Conservation (phyloP, 2,888 invertebrate genomes). For the Hemistola chrysoprasaria region DNA sequence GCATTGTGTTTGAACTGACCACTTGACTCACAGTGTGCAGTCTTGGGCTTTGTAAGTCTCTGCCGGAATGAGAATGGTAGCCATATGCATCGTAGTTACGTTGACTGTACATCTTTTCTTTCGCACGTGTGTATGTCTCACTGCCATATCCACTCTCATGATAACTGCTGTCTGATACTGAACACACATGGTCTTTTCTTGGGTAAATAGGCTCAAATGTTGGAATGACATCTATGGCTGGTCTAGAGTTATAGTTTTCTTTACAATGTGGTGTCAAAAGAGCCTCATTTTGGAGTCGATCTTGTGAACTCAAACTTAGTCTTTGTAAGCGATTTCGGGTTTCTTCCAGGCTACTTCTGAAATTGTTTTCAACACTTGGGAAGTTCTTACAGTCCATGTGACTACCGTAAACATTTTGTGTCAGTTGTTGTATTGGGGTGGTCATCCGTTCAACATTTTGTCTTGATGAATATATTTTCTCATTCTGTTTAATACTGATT, state of each 20-base stretch:
- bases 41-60: constrained; percentile 62
- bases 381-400: constrained; percentile 58
- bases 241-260: constrained; percentile 56
- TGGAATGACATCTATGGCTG: constrained; percentile 53
- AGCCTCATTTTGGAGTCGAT: constrained; percentile 62
- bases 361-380: constrained; percentile 56
- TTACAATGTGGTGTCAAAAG: constrained; percentile 59
- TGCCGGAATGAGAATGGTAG: constrained; percentile 64
- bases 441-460: constrained; percentile 59
- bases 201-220: constrained; percentile 60
- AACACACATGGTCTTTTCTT: constrained; percentile 62
- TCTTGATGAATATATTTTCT: constrained; percentile 58
- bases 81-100: constrained; percentile 69
- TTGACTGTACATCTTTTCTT: constrained; percentile 70
- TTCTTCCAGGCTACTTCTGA: constrained; percentile 59
- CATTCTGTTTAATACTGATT: constrained; percentile 55
- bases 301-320: constrained; percentile 67
- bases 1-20: constrained; percentile 76
- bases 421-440: constrained; percentile 48
- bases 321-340: constrained; percentile 63
- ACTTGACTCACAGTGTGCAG: constrained; percentile 73
- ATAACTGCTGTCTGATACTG: constrained; percentile 60
- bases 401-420: constrained; percentile 53
- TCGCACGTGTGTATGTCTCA: constrained; percentile 62
- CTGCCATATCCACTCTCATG: constrained; percentile 64